These are phyloP conservation scores for Columba livia DNA, from an alignment of 2,113 vertebrate genomes.

Conservation along the genomic window DNA sequence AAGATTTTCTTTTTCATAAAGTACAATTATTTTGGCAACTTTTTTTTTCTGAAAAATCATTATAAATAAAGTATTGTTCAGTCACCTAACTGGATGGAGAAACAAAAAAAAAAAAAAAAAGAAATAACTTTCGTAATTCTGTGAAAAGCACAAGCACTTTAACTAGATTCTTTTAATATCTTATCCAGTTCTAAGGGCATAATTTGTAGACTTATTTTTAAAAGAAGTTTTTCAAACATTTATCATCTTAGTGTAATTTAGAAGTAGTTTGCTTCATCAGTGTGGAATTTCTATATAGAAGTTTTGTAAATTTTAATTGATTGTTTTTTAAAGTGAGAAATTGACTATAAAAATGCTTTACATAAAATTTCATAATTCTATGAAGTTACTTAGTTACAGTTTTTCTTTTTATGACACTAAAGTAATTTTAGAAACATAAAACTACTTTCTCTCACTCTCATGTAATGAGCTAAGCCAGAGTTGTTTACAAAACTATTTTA, in stretches of 20 bases:
- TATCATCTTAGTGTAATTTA: background rate
- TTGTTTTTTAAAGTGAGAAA: background rate
- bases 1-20: background rate
- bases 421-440: background rate
- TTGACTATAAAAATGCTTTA: background rate
- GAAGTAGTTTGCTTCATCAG: background rate
- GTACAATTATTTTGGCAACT: background rate
- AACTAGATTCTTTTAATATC: background rate
- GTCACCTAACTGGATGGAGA: background rate
- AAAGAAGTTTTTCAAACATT: background rate
- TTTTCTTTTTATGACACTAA: background rate
- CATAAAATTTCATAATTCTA: background rate
- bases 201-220: background rate
- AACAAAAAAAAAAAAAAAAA: background rate
- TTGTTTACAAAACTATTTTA: background rate
- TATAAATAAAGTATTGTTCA: background rate
- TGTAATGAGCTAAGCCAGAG: background rate
- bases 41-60: background rate
- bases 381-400: background rate
- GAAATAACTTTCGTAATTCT: background rate
- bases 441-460: background rate
- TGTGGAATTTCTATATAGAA: background rate
- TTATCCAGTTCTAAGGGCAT: background rate
- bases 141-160: background rate
- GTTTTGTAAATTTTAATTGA: background rate